A percentile compares a stretch with the other conserved stretches of the same genome.
These are phyloP conservation scores for Agrotis puta DNA, from an alignment of 2,888 invertebrate genomes.

Conservation along the genomic window DNA sequence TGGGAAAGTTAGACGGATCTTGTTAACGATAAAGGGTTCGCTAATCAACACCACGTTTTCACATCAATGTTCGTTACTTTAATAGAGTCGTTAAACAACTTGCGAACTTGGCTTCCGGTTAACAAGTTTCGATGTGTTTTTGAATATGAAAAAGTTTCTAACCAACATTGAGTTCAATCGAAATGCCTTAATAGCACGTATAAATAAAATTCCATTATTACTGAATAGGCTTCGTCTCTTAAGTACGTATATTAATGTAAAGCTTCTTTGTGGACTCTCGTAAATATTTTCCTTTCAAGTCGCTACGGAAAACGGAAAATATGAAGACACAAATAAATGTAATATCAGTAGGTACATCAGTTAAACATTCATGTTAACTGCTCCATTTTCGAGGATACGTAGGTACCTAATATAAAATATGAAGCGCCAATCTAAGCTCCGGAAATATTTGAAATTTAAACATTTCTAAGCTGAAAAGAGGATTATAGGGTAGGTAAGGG, in stretches of 20 bases:
- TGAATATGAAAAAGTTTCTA: slow-evolving; percentile 41
- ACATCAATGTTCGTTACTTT: slow-evolving; percentile 70
- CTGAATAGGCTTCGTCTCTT: slow-evolving; percentile 7
- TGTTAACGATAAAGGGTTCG: slow-evolving; percentile 89
- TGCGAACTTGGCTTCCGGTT: slow-evolving; percentile 51
- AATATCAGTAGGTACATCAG: neutral
- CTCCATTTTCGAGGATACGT: neutral
- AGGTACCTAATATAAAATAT: slow-evolving; percentile 43
- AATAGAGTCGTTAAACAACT: slow-evolving; percentile 68
- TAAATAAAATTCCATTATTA: slow-evolving; percentile 21
- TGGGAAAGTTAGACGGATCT: slow-evolving; percentile 89
- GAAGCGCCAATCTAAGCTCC: slow-evolving; percentile 45
- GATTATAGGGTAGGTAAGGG: slow-evolving; percentile 71
- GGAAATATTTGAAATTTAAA: slow-evolving; percentile 68
- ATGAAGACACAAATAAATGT: neutral
- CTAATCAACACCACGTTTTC: slow-evolving; percentile 81
- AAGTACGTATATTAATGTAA: slow-evolving; percentile 24
- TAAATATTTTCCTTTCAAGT: slow-evolving; percentile 24
- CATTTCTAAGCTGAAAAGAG: slow-evolving; percentile 71
- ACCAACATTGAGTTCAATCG: slow-evolving; percentile 22
- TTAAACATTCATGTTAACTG: slow-evolving; percentile 25
- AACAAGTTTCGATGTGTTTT: slow-evolving; percentile 44
- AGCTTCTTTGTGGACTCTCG: slow-evolving; percentile 32
- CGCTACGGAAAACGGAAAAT: slow-evolving; percentile 9
- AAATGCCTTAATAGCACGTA: slow-evolving; percentile 27